Conservation (phyloP, 2,797 vertebrate species). For the Prionace glauca region DNA sequence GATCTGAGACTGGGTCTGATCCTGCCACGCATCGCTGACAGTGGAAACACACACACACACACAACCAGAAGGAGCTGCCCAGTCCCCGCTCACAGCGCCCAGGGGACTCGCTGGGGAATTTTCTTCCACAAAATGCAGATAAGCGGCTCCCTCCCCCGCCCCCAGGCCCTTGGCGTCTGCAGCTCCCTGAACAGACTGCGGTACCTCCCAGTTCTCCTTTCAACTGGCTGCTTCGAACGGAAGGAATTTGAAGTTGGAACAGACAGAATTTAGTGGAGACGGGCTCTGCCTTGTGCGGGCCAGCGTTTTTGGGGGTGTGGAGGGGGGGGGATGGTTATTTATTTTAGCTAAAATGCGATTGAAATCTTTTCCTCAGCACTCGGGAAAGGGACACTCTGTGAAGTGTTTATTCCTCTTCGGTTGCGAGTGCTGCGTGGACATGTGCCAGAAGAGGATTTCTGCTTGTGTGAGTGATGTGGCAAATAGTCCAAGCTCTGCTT, state of each 20-base stretch:
- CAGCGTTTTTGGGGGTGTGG: neutral
- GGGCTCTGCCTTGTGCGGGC: neutral
- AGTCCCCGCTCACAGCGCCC: neutral
- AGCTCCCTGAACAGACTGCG: neutral
- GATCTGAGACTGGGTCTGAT: neutral
- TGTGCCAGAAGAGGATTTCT: neutral
- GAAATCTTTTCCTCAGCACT: neutral
- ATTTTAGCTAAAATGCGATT: neutral
- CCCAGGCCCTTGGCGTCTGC: neutral
- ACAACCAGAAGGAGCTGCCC: neutral
- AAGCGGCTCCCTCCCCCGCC: neutral
- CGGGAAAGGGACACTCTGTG: neutral
- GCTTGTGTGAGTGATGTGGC: conserved; percentile 7
- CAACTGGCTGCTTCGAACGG: neutral
- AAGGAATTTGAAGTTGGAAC: neutral
- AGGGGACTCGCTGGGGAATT: neutral
- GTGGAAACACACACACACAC: neutral
- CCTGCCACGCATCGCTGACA: neutral
- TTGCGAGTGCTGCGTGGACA: neutral
- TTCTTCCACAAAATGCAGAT: neutral
- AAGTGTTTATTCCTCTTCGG: neutral
- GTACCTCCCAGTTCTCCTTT: neutral
- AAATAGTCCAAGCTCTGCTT: neutral
- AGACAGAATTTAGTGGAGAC: neutral
- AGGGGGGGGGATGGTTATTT: too few species aligned